Evolutionary conservation across 2,797 vertebrate genomes (phyloP).

Genomic region (Mus minutoides): DNA sequence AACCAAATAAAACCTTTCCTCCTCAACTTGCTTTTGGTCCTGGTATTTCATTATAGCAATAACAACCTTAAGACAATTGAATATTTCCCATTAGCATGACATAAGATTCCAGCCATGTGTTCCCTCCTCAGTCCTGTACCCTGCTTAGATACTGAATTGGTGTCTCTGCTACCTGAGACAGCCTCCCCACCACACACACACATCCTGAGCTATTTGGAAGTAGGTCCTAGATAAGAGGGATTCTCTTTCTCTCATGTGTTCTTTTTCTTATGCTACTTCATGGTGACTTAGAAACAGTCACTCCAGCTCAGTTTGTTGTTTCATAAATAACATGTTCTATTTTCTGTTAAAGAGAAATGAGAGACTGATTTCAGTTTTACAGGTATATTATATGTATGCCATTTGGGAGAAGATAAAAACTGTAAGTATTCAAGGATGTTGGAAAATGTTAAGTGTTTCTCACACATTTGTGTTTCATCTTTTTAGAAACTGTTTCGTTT

Average conservation of each 20-base stretch:
- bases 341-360: constrained; percentile 13
- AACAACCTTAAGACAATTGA: not conserved
- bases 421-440: not conserved
- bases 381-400: not conserved
- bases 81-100: not conserved
- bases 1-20: not conserved
- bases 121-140: not conserved
- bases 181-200: not conserved
- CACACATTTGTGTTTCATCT: not conserved
- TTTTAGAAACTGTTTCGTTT: not conserved
- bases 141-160: not conserved
- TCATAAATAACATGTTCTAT: not conserved
- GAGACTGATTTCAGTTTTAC: not conserved
- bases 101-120: not conserved
- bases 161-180: not conserved
- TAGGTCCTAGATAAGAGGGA: not conserved
- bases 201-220: not conserved
- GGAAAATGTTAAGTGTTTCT: not conserved
- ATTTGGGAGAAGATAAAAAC: not conserved
- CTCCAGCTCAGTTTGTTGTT: not conserved
- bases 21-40: not conserved
- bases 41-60: not conserved
- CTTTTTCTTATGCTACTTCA: not conserved
- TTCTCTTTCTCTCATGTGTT: not conserved
- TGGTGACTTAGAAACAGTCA: not conserved